Conservation (phyloP, 2,888 invertebrate species). For the Aquatica leii region DNA sequence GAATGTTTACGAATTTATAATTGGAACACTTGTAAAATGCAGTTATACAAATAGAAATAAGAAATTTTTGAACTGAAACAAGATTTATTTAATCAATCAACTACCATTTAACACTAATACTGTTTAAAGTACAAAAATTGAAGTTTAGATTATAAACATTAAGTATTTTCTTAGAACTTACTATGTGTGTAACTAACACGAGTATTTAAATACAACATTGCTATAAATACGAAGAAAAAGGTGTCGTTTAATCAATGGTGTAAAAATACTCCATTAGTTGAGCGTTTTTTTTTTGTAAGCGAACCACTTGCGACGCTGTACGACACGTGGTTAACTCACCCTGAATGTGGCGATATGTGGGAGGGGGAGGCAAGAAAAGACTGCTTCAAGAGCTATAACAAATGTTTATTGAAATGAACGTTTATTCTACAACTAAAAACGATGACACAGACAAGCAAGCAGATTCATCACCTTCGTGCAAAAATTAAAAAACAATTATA, state of each 20-base stretch:
- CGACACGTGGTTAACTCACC: slow-evolving; percentile 42
- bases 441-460: slow-evolving; percentile 41
- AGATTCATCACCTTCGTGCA: slow-evolving; percentile 29
- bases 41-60: slow-evolving; percentile 18
- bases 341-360: slow-evolving; percentile 56
- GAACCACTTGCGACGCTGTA: slow-evolving; percentile 35
- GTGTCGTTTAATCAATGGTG: slow-evolving; percentile 17
- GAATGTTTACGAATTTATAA: too few relatives aligned
- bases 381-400: slow-evolving; percentile 59
- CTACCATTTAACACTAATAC: slow-evolving; percentile 58
- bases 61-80: slow-evolving; percentile 50
- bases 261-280: slow-evolving; percentile 45
- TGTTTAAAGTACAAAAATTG: slow-evolving; percentile 60
- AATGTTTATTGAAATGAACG: slow-evolving; percentile 59
- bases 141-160: slow-evolving; percentile 47
- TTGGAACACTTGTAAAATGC: slow-evolving; percentile 3
- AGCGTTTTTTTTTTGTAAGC: slow-evolving; percentile 31
- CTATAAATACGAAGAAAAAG: slow-evolving; percentile 52
- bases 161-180: slow-evolving; percentile 45
- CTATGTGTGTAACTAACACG: slow-evolving; percentile 55
- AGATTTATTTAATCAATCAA: slow-evolving; percentile 57
- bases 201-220: slow-evolving; percentile 43
- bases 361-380: slow-evolving; percentile 54
- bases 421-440: slow-evolving; percentile 58
- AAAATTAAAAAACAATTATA: too few relatives aligned